A percentile compares a stretch with the other conserved stretches of the same genome.
Conservation (phyloP, 1,140 invertebrate genomes). For the Rhopalosiphum padi region DNA sequence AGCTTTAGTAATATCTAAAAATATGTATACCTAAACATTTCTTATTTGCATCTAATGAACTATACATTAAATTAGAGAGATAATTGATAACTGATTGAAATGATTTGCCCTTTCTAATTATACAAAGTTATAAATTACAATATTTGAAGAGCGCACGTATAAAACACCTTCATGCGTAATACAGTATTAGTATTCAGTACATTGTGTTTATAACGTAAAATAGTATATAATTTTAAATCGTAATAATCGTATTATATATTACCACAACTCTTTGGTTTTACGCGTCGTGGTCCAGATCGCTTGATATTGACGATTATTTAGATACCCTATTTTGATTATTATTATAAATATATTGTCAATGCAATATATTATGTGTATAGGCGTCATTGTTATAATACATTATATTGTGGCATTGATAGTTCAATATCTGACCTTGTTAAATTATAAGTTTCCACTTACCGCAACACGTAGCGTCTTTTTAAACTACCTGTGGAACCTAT, state of each 20-base stretch:
- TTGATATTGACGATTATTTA: neutral
- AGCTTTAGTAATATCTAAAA: too few relatives aligned
- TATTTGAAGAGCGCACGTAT: neutral
- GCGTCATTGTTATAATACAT: neutral
- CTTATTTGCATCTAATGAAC: too few relatives aligned
- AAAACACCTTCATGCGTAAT: neutral
- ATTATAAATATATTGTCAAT: neutral
- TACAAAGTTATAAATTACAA: neutral
- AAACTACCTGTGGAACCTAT: neutral
- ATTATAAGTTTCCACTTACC: neutral
- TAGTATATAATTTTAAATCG: neutral
- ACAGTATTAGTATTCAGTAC: neutral
- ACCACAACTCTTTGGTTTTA: neutral
- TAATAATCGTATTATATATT: neutral
- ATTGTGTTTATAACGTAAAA: neutral
- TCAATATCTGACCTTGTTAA: neutral
- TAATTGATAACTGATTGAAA: too few relatives aligned
- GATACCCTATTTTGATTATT: neutral
- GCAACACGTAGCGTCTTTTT: slow-evolving; percentile 1
- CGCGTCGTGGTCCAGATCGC: neutral
- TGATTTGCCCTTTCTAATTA: neutral
- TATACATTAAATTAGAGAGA: too few relatives aligned
- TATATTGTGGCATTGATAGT: neutral
- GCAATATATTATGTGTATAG: neutral
- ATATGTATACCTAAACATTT: too few relatives aligned